Conservation (phyloP, 2,797 vertebrate genomes). For the Sciurus vulgaris region DNA sequence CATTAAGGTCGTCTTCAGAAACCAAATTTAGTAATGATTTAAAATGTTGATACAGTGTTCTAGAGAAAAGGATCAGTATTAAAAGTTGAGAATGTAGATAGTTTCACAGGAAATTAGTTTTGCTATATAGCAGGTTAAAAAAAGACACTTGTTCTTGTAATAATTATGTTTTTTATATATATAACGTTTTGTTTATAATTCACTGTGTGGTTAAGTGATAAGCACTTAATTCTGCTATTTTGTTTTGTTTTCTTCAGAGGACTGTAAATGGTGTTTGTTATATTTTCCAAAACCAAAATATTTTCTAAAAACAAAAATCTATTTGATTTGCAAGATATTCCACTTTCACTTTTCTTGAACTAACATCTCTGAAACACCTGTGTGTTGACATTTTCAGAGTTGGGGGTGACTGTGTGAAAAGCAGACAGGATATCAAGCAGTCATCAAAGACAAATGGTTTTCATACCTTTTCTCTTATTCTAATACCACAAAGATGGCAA, state of each 20-base stretch:
- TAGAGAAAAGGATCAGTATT: neutral
- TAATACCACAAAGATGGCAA: neutral
- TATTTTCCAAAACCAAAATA: slow-evolving; percentile 37
- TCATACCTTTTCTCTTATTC: neutral
- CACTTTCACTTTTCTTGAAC: neutral
- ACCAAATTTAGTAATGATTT: neutral
- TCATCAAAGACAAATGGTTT: neutral
- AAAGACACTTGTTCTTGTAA: neutral
- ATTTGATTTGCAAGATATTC: neutral
- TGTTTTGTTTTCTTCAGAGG: neutral
- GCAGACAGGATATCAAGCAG: neutral
- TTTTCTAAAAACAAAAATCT: slow-evolving; percentile 9
- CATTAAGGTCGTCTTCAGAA: slow-evolving; percentile 45
- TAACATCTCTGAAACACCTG: neutral
- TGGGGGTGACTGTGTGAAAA: neutral
- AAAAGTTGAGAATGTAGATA: neutral
- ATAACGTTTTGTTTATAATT: neutral
- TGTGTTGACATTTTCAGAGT: neutral
- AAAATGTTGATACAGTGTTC: neutral
- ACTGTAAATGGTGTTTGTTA: neutral
- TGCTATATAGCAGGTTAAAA: neutral
- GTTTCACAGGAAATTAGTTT: neutral
- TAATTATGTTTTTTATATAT: neutral
- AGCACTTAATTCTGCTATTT: neutral
- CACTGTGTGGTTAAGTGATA: neutral